phyloP scores from a whole-genome alignment of 2,113 vertebrate species.

The Mystacornis crossleyi region DNA sequence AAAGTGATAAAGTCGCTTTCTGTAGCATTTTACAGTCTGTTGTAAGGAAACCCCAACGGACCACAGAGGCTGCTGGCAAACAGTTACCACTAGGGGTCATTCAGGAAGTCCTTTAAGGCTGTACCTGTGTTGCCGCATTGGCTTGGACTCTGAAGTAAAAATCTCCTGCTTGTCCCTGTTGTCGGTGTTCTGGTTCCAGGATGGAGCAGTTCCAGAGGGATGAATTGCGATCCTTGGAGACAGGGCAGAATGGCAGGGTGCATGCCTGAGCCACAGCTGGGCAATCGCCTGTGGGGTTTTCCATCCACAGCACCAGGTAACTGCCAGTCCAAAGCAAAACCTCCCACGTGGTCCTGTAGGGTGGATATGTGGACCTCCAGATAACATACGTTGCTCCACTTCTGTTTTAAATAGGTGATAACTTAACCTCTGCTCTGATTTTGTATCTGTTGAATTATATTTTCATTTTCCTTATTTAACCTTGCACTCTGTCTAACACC shows the following conservation, averaged over 20 bases:
- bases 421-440: not conserved
- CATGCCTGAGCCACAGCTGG: not conserved
- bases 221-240: not conserved
- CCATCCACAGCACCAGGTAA: not conserved
- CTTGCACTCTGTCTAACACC: not conserved
- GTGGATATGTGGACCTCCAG: not conserved
- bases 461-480: not conserved
- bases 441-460: not conserved
- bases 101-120: not conserved
- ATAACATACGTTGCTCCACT: fast-evolving
- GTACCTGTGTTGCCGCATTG: fast-evolving
- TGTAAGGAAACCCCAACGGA: not conserved
- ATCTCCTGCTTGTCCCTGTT: fast-evolving
- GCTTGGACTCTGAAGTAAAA: not conserved
- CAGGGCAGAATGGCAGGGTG: fast-evolving
- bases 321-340: not conserved
- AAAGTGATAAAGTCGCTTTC: fast-evolving
- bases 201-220: fast-evolving
- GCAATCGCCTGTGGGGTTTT: fast-evolving
- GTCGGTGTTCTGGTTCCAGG: fast-evolving
- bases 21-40: not conserved
- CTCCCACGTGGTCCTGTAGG: not conserved
- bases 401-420: not conserved
- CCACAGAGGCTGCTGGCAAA: not conserved
- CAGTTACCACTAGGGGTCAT: fast-evolving